phyloP scores from a whole-genome alignment of 2,888 invertebrate genomes.

The Sarcophaga subvicina region DNA sequence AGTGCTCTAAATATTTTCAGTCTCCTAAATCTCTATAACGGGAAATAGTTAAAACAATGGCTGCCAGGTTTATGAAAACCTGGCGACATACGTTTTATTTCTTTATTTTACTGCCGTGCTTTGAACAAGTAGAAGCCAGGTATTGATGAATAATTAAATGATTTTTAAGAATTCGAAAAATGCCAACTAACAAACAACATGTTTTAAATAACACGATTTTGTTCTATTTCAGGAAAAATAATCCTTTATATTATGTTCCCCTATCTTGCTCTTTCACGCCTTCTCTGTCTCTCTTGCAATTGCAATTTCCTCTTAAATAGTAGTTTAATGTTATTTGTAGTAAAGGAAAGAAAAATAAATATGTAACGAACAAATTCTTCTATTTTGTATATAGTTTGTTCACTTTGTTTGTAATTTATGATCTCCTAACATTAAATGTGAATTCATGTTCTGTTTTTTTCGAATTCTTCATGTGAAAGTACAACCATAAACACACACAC shows the following conservation, averaged over 20 bases:
- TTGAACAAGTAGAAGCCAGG: too few species aligned
- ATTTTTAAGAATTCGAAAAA: too few species aligned
- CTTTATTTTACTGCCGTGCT: too few species aligned
- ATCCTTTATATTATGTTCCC: too few species aligned
- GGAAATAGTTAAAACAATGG: too few species aligned
- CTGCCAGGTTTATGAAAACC: too few species aligned
- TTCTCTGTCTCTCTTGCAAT: neutral
- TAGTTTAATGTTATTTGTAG: constrained; percentile 25
- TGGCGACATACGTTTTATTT: too few species aligned
- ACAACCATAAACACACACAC: constrained; percentile 17
- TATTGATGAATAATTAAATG: too few species aligned
- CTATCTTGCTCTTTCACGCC: too few species aligned
- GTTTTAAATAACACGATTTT: constrained; percentile 20
- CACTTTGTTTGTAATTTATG: constrained; percentile 67
- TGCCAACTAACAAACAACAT: too few species aligned
- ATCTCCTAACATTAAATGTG: constrained; percentile 67
- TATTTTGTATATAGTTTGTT: constrained; percentile 67
- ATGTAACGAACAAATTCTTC: constrained; percentile 59
- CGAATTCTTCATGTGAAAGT: constrained; percentile 72
- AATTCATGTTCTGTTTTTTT: constrained; percentile 63
- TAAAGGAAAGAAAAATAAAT: constrained; percentile 38
- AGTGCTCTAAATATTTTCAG: too few species aligned
- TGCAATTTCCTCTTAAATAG: constrained; percentile 2
- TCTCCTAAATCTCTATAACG: too few species aligned
- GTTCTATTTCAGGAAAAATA: constrained; percentile 3